Evolutionary conservation across 2,797 vertebrate genomes (phyloP).

Genomic region (Rhinichthys osculus): DNA sequence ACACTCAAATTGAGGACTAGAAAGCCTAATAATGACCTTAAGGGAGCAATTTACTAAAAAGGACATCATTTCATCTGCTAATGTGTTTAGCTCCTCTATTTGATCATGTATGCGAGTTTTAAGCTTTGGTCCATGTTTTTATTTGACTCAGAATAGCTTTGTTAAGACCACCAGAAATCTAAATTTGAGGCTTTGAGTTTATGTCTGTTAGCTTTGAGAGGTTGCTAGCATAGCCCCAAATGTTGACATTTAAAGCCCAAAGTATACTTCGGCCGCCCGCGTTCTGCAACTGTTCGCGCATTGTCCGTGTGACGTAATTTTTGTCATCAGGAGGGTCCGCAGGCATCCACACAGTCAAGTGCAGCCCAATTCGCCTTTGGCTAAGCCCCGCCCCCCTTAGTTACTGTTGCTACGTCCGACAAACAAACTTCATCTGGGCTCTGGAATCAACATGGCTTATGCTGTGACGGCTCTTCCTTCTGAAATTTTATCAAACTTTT

Average conservation of each 20-base stretch:
- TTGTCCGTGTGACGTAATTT: too few relatives aligned
- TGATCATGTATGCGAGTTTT: neutral
- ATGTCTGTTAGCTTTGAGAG: neutral
- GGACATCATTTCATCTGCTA: neutral
- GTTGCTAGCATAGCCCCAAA: neutral
- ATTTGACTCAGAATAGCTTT: neutral
- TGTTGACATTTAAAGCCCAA: neutral
- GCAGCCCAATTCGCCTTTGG: too few relatives aligned
- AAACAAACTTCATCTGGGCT: too few relatives aligned
- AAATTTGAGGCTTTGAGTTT: neutral
- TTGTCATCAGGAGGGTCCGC: too few relatives aligned
- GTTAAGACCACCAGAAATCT: neutral
- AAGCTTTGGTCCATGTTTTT: constrained; percentile 41
- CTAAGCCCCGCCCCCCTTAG: too few relatives aligned
- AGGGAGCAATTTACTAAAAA: constrained; percentile 8
- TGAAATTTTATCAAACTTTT: too few relatives aligned
- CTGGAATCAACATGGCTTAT: too few relatives aligned
- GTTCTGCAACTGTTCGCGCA: too few relatives aligned
- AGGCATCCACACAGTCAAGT: too few relatives aligned
- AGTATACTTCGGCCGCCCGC: too few relatives aligned
- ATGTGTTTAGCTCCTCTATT: constrained; percentile 23
- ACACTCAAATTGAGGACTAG: neutral
- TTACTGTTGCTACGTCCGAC: too few relatives aligned
- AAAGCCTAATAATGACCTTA: constrained; percentile 19
- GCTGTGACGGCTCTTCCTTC: too few relatives aligned